These are phyloP conservation scores for Momotus momota DNA, from an alignment of 2,797 vertebrate species.

Conservation along the genomic window DNA sequence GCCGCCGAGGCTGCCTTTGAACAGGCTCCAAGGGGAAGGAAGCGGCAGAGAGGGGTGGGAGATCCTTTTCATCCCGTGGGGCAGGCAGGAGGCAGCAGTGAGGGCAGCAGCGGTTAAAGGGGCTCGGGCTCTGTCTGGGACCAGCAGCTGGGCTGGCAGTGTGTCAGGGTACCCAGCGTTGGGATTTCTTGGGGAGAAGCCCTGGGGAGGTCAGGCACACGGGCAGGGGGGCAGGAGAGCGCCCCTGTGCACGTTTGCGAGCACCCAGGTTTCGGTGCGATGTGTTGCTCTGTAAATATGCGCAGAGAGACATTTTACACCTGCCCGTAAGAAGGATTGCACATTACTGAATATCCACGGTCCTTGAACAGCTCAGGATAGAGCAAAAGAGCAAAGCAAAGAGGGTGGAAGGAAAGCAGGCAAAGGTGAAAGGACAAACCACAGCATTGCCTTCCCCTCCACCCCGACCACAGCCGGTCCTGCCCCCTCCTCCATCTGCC, in stretches of 20 bases:
- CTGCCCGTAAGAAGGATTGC: neutral
- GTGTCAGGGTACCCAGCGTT: accelerated
- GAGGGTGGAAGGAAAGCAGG: neutral
- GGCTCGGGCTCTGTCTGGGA: neutral
- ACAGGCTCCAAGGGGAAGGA: slow-evolving; percentile 36
- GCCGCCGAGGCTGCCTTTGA: neutral
- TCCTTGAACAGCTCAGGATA: neutral
- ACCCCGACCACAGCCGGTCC: neutral
- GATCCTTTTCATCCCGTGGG: neutral
- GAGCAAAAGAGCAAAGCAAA: neutral
- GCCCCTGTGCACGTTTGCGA: accelerated
- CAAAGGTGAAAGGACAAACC: neutral
- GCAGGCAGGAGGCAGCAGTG: neutral
- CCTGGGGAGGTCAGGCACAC: neutral
- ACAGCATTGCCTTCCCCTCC: accelerated
- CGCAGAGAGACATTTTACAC: neutral
- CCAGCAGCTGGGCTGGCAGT: accelerated
- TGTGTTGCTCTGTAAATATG: accelerated
- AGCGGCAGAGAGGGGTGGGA: neutral
- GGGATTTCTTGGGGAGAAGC: neutral
- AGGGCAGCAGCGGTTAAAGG: neutral
- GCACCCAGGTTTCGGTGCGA: accelerated
- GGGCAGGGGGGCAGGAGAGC: accelerated
- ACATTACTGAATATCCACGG: accelerated
- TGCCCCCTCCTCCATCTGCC: neutral